Base-by-base conservation (phyloP, 2,888 invertebrate species). In the Saturnia pavonia region DNA sequence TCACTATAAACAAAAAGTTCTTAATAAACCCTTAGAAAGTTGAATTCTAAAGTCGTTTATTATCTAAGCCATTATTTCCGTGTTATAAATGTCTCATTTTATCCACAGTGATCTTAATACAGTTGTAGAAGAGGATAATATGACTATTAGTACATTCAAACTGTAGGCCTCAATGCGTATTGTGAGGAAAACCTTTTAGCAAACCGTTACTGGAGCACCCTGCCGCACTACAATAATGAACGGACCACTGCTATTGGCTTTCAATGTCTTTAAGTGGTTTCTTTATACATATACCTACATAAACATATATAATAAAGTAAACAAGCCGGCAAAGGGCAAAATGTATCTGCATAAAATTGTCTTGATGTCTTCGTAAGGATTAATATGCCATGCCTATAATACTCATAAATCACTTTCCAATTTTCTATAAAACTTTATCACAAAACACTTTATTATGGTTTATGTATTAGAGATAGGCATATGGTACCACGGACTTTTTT, bases 111-210 rank as follows among this genome's bases (percentile, higher is more conserved):
- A 51, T 65, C 65, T 69, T 34, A 68, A 68, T 51, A 69, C 51
- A 65, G 43, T 63, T n/a, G 65, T 54, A 65, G 71, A 73, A 78
- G 77, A 75, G 76, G 76, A 76, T 77, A 78, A 76, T 78, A 75
- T 73, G 71, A 74, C 74, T 74, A 76, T 76, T 77, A 75, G 73
- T 72, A 70, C 72, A 68, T 68, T 54, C 16, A 65, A 34, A 54
- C 51, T 66, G 71, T 65, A 68, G 68, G 71, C 68, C 63, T 71
- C 54, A 65, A 70, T 66, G 68, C 40, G 60, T 57, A 72, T 70
- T 72, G 72, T 70, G 48, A 48, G 69, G 60, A 75, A 76, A 79
- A 79, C 79, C 79, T 79, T 79, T 79, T 79, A 79, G 78, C 74
- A 68, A 70, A 65, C 63, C 68, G 48, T n/a, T 42, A 25, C 60